Base-by-base conservation (phyloP, 2,113 vertebrate genomes). In the Phaethon lepturus region DNA sequence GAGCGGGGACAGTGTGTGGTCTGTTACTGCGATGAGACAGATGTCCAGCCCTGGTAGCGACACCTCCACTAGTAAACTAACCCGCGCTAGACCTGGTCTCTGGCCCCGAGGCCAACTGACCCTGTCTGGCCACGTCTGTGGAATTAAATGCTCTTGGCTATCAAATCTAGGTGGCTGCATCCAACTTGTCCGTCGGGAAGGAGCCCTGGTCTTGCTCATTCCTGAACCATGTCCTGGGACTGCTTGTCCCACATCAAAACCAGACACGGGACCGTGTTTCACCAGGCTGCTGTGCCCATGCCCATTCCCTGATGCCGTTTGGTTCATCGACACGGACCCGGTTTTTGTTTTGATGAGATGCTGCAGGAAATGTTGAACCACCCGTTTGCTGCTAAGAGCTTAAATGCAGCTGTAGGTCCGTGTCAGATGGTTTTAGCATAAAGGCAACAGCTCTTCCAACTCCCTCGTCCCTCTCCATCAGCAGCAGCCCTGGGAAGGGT, bases 1-100 rank as follows among this genome's bases (percentile, higher is more conserved):
- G 78, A 92, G 85, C 0, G 10, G 31, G 63, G 78, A 9, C 82
- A 80, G 42, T 64, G 63, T 93, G 78, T 82, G 95, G 92, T 88
- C 93, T 86, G 71, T 62, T 66, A 38, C 75, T 38, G 28, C 0
- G 0, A 29, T 25, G 50, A 93, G 31, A 75, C 18, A 56, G 59
- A 84, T 38, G 68, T 53, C 33, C 93, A 74, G 82, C 59, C 63
- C 74, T 3, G 13, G 74, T 18, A 88, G 79, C 1, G 3, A 73
- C 95, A 86, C 83, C 83, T 95, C 79, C 50, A 91, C 79, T 58
- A 24, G 26, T 66, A 83, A 86, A 95, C 83, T 86, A 87, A 80
- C 31, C 33, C 33, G 0, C 52, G 78, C 33, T 50, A 56, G 86
- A 29, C 17, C 86, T 68, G 59, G 10, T 60, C 60, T 31, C 56